Conservation (phyloP, 2,888 invertebrate genomes). For the Geophilus truncorum region DNA sequence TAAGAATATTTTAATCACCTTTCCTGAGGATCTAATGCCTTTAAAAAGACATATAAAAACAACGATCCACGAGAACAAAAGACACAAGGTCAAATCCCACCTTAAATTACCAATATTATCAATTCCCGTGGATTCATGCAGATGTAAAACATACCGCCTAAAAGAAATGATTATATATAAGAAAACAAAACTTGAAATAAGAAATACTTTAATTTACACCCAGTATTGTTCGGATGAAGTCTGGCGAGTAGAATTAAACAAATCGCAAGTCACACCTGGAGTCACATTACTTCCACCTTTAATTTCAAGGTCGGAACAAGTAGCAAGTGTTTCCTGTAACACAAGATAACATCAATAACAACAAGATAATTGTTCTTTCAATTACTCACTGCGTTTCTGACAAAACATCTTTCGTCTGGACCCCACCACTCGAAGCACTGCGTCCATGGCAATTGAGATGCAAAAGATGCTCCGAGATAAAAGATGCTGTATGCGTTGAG, state of each 20-base stretch:
- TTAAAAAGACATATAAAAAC: slow-evolving; percentile 45
- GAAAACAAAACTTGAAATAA: too few species aligned
- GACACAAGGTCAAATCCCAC: slow-evolving; percentile 44
- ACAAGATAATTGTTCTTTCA: not conserved
- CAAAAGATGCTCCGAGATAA: slow-evolving; percentile 66
- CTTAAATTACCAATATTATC: slow-evolving; percentile 43
- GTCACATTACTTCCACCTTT: not conserved
- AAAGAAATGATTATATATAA: not conserved
- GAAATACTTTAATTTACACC: slow-evolving; percentile 43
- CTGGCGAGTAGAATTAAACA: slow-evolving; percentile 42
- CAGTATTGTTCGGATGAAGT: slow-evolving; percentile 48
- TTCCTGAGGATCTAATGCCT: slow-evolving; percentile 46
- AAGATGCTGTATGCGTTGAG: slow-evolving; percentile 72
- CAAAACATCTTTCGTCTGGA: slow-evolving; percentile 36
- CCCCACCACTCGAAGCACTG: slow-evolving; percentile 53
- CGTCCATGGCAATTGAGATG: slow-evolving; percentile 62
- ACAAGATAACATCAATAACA: not conserved
- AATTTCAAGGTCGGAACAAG: not conserved
- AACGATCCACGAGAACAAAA: slow-evolving; percentile 45
- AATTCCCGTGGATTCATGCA: slow-evolving; percentile 40
- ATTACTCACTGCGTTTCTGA: not conserved
- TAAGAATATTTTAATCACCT: slow-evolving; percentile 39
- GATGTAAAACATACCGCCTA: slow-evolving; percentile 40
- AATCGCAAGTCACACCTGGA: slow-evolving; percentile 33
- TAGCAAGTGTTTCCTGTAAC: not conserved